Conservation (phyloP, 1,140 invertebrate genomes). For the Cydia splendana region DNA sequence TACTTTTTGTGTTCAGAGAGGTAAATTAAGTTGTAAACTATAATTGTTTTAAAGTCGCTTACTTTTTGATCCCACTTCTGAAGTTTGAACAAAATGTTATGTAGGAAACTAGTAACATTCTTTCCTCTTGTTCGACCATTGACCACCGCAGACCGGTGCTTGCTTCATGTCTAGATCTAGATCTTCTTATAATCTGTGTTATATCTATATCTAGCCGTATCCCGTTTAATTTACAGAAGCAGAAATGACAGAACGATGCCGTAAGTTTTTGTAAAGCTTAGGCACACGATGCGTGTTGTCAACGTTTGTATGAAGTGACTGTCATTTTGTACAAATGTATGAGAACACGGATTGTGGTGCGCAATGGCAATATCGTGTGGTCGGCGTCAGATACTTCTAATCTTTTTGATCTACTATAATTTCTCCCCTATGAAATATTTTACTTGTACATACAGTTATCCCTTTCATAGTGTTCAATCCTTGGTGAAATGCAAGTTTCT, state of each 20-base stretch:
- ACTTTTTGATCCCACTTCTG: neutral
- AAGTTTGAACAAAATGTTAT: neutral
- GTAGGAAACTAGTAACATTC: conserved; percentile 4
- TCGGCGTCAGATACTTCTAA: conserved; percentile 2
- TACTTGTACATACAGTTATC: no score
- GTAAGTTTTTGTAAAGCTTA: conserved; percentile 9
- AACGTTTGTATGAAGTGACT: neutral
- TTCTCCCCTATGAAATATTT: neutral
- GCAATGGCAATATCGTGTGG: neutral
- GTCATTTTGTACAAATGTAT: neutral
- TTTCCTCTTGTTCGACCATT: neutral
- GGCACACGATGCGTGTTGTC: neutral
- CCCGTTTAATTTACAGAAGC: conserved; percentile 13
- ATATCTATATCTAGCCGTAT: neutral
- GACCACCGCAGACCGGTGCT: conserved; percentile 7
- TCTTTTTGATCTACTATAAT: neutral
- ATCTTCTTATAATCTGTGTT: neutral
- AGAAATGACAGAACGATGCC: conserved; percentile 35
- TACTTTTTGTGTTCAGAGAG: neutral
- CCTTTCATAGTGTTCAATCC: no score
- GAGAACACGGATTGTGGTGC: neutral
- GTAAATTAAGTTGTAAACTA: no score
- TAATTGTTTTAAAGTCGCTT: neutral
- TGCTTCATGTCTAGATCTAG: neutral
- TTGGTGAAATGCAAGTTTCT: no score